Evolutionary conservation across 2,797 vertebrate species (phyloP), one percentile per base, ranked within the genome.

Genomic region (Triplophysa yarkandensis): DNA sequence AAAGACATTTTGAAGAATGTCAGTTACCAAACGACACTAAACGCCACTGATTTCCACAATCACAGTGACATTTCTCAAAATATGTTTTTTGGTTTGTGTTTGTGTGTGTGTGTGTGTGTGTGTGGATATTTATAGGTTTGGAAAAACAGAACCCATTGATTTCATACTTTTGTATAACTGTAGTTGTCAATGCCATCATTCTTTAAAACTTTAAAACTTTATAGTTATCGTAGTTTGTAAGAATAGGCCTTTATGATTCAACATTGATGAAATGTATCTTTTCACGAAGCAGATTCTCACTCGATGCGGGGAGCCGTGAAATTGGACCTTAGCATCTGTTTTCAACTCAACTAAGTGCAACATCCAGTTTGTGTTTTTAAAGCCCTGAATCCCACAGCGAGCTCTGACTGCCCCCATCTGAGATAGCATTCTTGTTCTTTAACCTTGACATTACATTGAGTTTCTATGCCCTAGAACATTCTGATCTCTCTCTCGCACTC

Each of bases 401-500:
- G 30, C 48, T 43, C 23, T 55, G 34, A 65, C 36, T 73, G 36
- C 36, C 46, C 70, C 58, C 28, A 54, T 64, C 43, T 48, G 32
- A 36, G 30, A 25, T 16, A 63, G 10, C 23, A 21, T 17, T 64
- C 17, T 54, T n/a, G 41, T 60, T 54, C 64, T 46, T 54, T 64
- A 62, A 44, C 71, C 50, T 55, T 73, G 34, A 73, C 54, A 73
- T 52, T 41, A 52, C 34, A 54, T 21, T 55, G 25, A 27, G 21
- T 27, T 36, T 4, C 27, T 25, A 17, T 23, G 43, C 43, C 46
- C n/a, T 36, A 16, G 14, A 41, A 70, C 46, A 52, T 41, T 54
- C 71, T 64, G 44, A 43, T 55, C 60, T 61, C 55, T 58, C 16
- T 58, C 16, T 17, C 1, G 28, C 54, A 16, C 25, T 58, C 19